Percentiles rank a stretch among this genome's conserved stretches.
These are phyloP conservation scores for Homarus americanus DNA, from an alignment of 1,140 invertebrate species.

Conservation along the genomic window DNA sequence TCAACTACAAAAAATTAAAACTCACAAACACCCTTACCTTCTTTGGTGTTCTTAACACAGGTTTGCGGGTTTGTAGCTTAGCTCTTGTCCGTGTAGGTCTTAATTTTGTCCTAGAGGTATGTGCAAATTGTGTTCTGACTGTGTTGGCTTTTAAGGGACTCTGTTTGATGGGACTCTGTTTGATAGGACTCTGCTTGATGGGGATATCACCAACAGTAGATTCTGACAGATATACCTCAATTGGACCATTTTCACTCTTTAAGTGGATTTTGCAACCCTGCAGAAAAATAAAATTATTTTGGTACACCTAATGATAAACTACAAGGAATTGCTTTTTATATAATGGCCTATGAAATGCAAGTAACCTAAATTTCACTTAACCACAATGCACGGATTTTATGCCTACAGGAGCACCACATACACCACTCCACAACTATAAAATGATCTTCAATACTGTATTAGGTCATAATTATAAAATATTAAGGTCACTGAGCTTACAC, in stretches of 20 bases:
- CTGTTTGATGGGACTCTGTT: constrained; percentile 44
- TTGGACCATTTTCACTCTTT: constrained; percentile 70
- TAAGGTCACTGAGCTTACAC: too few relatives aligned
- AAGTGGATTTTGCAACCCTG: constrained; percentile 66
- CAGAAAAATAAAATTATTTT: too few relatives aligned
- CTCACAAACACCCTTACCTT: constrained; percentile 55
- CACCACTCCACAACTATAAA: too few relatives aligned
- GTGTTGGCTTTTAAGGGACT: background rate
- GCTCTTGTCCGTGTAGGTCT: constrained; percentile 58
- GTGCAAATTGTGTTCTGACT: background rate
- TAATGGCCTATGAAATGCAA: too few relatives aligned
- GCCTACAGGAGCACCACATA: too few relatives aligned
- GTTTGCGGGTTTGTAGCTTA: constrained; percentile 38
- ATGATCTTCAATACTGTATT: too few relatives aligned
- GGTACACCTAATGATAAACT: background rate
- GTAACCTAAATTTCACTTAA: too few relatives aligned
- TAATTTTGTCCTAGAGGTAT: constrained; percentile 44
- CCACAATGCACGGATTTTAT: too few relatives aligned
- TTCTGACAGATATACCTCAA: constrained; percentile 69
- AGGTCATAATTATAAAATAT: too few relatives aligned
- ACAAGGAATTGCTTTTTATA: too few relatives aligned
- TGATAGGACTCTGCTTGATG: constrained; percentile 32
- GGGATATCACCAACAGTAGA: constrained; percentile 50
- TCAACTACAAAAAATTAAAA: too few relatives aligned
- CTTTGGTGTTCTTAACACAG: constrained; percentile 68